A percentile compares a stretch with the other conserved stretches of the same genome.
These are phyloP conservation scores for Sinocyclocheilus anophthalmus DNA, from an alignment of 2,113 vertebrate species.

Conservation along the genomic window DNA sequence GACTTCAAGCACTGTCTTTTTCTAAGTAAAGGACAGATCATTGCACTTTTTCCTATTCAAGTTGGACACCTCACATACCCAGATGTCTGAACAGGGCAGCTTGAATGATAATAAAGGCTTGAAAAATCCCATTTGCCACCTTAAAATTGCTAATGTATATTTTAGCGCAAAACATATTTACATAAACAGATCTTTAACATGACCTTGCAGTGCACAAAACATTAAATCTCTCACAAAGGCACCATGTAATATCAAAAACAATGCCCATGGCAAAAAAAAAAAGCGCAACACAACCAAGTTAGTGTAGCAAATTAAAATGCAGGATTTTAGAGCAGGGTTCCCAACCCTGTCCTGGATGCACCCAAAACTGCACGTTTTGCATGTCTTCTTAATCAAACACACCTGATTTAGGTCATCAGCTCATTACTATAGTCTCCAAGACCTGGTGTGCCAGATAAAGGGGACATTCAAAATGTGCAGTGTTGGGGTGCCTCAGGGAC, in stretches of 20 bases:
- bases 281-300: constrained; percentile 27
- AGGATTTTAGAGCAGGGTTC: neutral
- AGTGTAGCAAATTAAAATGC: neutral
- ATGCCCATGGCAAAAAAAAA: constrained; percentile 46
- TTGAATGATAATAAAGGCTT: constrained; percentile 28
- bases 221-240: constrained; percentile 68
- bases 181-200: constrained; percentile 45
- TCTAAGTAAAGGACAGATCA: constrained; percentile 44
- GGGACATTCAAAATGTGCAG: too few species aligned
- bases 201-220: constrained; percentile 60
- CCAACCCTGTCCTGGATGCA: too few species aligned
- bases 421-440: too few species aligned
- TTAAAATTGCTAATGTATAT: constrained; percentile 23
- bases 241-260: constrained; percentile 63
- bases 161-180: constrained; percentile 38
- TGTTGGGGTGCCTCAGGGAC: too few species aligned
- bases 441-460: too few species aligned
- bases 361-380: too few species aligned
- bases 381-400: too few species aligned
- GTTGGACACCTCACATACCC: constrained; percentile 9
- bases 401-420: too few species aligned
- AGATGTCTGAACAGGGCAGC: constrained; percentile 16
- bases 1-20: constrained; percentile 28
- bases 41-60: constrained; percentile 55
- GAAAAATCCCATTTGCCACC: constrained; percentile 24